Base-by-base conservation (phyloP, 2,113 vertebrate species). In the Pangasianodon gigas region DNA sequence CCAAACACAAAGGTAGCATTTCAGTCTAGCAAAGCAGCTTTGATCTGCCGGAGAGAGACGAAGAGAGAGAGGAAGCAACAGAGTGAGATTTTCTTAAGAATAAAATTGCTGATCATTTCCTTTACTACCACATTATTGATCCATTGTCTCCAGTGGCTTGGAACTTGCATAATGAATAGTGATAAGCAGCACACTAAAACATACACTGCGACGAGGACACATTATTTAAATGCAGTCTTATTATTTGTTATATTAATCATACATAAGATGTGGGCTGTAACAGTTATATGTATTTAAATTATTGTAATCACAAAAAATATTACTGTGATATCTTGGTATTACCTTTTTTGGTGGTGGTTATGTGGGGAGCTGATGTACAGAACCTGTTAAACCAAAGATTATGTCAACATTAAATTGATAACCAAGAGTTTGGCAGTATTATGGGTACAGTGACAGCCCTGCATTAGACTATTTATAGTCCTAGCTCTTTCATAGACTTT, bases 31-130 rank as follows among this genome's bases (percentile, higher is more conserved):
- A 37, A 80, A 44, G 24, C n/a, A 46, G 51, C 56, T 87, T 81
- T 81, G 29, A 89, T 89, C 10, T 81, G 29, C 90, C 54, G 69
- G 86, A 91, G 19, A 79, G 79, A 91, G 24, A 26, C 24, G 51
- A 41, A 89, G 52, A 74, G 10, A 86, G 44, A 48, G 29, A 85
- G 29, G 21, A n/a, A 81, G 29, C 46, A 82, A 58, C n/a, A 87
- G 77, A 13, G 26, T 46, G 2, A 69, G 44, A 54, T 29, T 52
- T 37, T 54, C 29, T 80, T 82, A 18, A 82, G 32, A 41, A 1
- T 7, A 11, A 87, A 56, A 91, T 91, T 91, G 56, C 74, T 32
- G 24, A 41, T 65, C 56, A 67, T 85, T 85, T 65, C 48, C n/a
- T 80, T 80, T 85, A 86, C 29, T 65, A 85, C 10, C 51, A 46